Evolutionary conservation across 2,888 invertebrate species (phyloP).

Genomic region (Drosophila antonietae): DNA sequence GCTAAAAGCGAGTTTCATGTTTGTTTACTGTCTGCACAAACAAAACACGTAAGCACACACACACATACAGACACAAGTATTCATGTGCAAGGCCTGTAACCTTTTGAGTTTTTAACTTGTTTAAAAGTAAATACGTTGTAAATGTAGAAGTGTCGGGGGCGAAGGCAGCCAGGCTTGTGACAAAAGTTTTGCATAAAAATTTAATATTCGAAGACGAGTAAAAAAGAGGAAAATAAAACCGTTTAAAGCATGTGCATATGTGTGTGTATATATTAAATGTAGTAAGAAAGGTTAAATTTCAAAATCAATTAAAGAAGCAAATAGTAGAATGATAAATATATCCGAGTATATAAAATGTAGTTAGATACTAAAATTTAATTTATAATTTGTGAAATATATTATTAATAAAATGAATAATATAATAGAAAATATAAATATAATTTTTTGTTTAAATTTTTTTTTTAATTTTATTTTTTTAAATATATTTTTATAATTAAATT

Average conservation of each 20-base stretch:
- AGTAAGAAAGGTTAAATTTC: background rate
- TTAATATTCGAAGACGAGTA: background rate
- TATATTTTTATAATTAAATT: too few relatives aligned
- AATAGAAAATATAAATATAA: too few relatives aligned
- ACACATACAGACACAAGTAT: constrained; percentile 3
- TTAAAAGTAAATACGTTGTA: constrained; percentile 44
- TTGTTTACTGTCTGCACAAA: constrained; percentile 72
- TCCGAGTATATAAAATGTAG: too few relatives aligned
- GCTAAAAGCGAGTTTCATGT: constrained; percentile 43
- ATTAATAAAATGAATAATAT: background rate
- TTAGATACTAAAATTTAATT: too few relatives aligned
- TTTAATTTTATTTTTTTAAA: too few relatives aligned
- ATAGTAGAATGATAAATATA: too few relatives aligned
- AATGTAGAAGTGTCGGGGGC: constrained; percentile 16
- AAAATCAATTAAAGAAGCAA: background rate
- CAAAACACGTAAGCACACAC: constrained; percentile 43
- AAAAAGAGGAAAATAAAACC: too few relatives aligned
- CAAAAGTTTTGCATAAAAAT: background rate
- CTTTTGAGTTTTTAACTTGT: constrained; percentile 42
- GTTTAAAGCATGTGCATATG: background rate
- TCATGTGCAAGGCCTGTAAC: constrained; percentile 15
- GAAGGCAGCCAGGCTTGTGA: background rate
- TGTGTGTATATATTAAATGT: background rate
- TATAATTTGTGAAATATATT: too few relatives aligned
- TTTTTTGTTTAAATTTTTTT: too few relatives aligned